Percentiles rank a stretch among this genome's conserved stretches.
These are phyloP conservation scores for Alfaro cultratus DNA, from an alignment of 2,797 vertebrate genomes.

Conservation along the genomic window DNA sequence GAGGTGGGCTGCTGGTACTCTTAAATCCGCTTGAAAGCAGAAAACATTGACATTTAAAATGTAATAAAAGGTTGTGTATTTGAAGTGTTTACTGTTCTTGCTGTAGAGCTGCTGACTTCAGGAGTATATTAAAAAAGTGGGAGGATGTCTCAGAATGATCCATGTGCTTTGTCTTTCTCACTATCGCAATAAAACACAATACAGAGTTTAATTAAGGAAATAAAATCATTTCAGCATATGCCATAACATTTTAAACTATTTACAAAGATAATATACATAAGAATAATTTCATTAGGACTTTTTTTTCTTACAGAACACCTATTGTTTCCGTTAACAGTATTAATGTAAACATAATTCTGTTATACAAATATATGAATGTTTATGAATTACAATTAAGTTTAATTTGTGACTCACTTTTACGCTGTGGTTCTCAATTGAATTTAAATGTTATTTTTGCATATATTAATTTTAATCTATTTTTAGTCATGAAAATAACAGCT, in stretches of 20 bases:
- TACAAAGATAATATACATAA: background rate
- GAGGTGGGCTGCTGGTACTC: background rate
- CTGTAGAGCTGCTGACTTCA: background rate
- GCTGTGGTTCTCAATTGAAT: background rate
- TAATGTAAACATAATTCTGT: background rate
- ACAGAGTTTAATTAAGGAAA: background rate
- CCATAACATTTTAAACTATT: background rate
- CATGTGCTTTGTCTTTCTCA: background rate
- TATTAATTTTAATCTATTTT: background rate
- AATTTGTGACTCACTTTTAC: background rate
- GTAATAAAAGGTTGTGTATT: background rate
- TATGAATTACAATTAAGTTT: background rate
- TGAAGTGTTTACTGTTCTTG: background rate
- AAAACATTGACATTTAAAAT: conserved; percentile 3
- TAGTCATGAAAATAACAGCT: background rate
- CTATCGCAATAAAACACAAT: background rate
- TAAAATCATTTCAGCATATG: background rate
- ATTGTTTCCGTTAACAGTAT: background rate
- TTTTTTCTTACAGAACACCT: background rate
- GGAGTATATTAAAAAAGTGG: background rate
- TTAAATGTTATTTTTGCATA: background rate
- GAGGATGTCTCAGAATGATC: background rate
- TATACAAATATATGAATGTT: background rate
- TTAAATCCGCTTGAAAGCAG: background rate
- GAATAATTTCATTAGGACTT: background rate